Conservation (phyloP, 1,140 invertebrate species). For the Leguminivora glycinivorella region DNA sequence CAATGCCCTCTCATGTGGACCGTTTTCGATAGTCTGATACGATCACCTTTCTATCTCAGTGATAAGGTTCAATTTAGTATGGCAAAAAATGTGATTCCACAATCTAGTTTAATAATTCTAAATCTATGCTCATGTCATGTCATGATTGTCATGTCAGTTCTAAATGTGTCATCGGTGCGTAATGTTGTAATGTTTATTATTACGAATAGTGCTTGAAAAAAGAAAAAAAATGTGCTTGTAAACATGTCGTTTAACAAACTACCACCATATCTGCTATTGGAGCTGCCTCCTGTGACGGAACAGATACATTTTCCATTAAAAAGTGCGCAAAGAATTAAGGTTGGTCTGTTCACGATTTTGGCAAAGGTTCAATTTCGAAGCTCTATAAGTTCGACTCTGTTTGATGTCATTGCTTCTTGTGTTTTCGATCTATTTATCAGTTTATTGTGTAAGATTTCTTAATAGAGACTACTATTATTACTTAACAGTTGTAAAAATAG, state of each 20-base stretch:
- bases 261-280: conserved; percentile 65
- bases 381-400: background rate
- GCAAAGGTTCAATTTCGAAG: conserved; percentile 15
- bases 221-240: conserved; percentile 34
- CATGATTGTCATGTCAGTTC: too few relatives aligned
- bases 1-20: too few relatives aligned
- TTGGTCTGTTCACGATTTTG: conserved; percentile 43
- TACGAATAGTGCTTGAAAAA: background rate
- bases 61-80: too few relatives aligned
- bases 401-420: background rate
- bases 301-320: conserved; percentile 66
- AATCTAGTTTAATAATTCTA: too few relatives aligned
- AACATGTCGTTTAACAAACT: conserved; percentile 58
- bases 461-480: too few relatives aligned
- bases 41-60: too few relatives aligned
- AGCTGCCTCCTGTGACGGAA: conserved; percentile 69
- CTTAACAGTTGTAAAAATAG: too few relatives aligned
- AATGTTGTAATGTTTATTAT: conserved; percentile 22
- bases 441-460: background rate
- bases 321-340: conserved; percentile 75
- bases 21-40: too few relatives aligned
- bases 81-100: too few relatives aligned
- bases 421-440: background rate
- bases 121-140: too few relatives aligned
- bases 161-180: background rate